Conservation (phyloP, 2,888 invertebrate genomes). For the Pharmacophagus antenor region DNA sequence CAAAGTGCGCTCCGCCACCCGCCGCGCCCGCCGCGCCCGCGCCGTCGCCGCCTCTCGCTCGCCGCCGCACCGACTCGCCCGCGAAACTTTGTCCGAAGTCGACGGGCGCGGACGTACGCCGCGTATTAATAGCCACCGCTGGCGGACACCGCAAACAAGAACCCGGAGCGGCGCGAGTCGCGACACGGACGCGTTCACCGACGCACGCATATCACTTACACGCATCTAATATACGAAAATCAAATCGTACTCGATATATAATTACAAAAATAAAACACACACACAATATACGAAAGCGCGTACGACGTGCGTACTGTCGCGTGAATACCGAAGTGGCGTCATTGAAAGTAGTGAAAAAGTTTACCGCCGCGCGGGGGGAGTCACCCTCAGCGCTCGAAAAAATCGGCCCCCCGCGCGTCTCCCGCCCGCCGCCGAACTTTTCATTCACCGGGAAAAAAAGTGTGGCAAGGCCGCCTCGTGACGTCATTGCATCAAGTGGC, state of each 20-base stretch:
- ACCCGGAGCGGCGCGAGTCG: conserved; percentile 49
- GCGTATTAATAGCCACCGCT: conserved; percentile 77
- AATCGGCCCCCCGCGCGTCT: conserved; percentile 73
- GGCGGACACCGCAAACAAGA: conserved; percentile 67
- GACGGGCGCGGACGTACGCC: conserved; percentile 77
- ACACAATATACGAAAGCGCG: conserved; percentile 36
- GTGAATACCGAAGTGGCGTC: conserved; percentile 79
- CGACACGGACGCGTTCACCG: conserved; percentile 50
- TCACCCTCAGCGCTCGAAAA: conserved; percentile 74
- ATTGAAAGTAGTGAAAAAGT: conserved; percentile 80
- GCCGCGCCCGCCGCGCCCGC: conserved; percentile 82
- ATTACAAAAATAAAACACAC: conserved; percentile 45
- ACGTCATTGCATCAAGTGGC: conserved; percentile 78
- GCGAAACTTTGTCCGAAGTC: conserved; percentile 80
- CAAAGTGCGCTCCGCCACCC: conserved; percentile 82
- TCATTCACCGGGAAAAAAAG: conserved; percentile 83
- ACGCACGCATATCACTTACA: conserved; percentile 44
- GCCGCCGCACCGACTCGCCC: conserved; percentile 71
- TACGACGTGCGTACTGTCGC: conserved; percentile 65
- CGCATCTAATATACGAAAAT: conserved; percentile 30
- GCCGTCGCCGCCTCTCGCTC: conserved; percentile 73
- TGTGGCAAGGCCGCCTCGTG: conserved; percentile 80
- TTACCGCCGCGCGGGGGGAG: conserved; percentile 72
- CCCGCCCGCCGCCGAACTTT: conserved; percentile 81
- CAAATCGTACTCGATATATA: conserved; percentile 29